Evolutionary conservation across 2,113 vertebrate species (phyloP), one percentile per base, ranked within the genome.

Genomic region (Brachionichthys hirsutus): DNA sequence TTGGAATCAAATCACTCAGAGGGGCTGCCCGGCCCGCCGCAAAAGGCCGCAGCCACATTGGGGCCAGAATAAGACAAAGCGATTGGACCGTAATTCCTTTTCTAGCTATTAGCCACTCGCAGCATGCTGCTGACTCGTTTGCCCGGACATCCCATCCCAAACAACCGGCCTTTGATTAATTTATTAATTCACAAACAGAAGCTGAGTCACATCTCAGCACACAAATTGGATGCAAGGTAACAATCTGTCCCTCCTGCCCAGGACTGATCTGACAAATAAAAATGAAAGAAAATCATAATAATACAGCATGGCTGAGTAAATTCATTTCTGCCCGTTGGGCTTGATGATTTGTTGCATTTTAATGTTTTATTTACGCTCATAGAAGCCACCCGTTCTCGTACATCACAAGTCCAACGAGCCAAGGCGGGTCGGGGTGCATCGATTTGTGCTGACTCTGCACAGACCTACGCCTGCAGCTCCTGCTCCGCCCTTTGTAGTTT

Each of bases 51-150:
- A 2, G 75, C 67, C 67, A 72, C 65, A 81, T 84, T 77, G 77
- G 78, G 73, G 75, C 80, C 78, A 63, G 81, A 87, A 85, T 78
- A 73, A 85, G 85, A 86, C 84, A 18, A 65, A 74, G 82, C 77
- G 80, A 87, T 89, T 87, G 88, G 78, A 84, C 84, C 88, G 85
- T 87, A 87, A 90, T 92, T 92, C 85, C 85, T 88, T 86, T 89
- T 80, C 70, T 67, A 72, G 82, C 83, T 87, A 87, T 89, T 90
- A 90, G 86, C 63, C 82, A 59, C 54, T 87, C 84, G 71, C 78
- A 61, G 80, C 70, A 74, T 80, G 70, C 76, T 38, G 40, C 80
- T 77, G 77, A 22, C 71, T 73, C 63, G 47, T 73, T 70, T 69
- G 65, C 80, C 75, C 67, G 52, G 52, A 75, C 77, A 75, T 76